Evolutionary conservation across 2,888 invertebrate species (phyloP).

Genomic region (Geotrupes spiniger): DNA sequence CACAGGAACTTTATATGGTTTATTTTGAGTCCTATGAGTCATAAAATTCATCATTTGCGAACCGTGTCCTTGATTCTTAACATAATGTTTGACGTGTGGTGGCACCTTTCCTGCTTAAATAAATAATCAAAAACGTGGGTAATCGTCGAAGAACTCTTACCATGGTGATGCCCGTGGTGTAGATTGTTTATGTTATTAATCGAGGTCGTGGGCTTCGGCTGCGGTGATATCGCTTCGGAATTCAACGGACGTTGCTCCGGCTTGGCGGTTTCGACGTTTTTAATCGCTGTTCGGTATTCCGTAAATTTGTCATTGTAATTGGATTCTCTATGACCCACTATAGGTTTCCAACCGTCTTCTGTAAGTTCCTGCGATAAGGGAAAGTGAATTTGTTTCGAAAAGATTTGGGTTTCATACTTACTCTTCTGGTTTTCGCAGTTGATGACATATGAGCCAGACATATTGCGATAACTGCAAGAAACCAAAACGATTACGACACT

Average conservation of each 20-base stretch:
- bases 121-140: neutral
- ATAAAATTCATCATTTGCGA: constrained; percentile 10
- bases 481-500: neutral
- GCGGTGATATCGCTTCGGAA: constrained; percentile 1
- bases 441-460: constrained; percentile 20
- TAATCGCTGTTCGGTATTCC: constrained; percentile 37
- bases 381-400: too few species aligned
- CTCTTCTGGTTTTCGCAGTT: constrained; percentile 20
- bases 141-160: constrained; percentile 8
- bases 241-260: neutral
- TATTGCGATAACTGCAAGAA: constrained; percentile 23
- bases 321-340: constrained; percentile 47
- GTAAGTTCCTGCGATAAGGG: constrained; percentile 38
- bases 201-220: constrained; percentile 18
- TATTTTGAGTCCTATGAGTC: constrained; percentile 20
- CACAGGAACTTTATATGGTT: constrained; percentile 46
- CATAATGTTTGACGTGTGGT: constrained; percentile 27
- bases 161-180: constrained; percentile 18
- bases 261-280: constrained; percentile 32
- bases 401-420: constrained; percentile 19
- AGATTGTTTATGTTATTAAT: constrained; percentile 9
- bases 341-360: constrained; percentile 63
- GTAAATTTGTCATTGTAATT: constrained; percentile 34
- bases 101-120: constrained; percentile 27
- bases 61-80: constrained; percentile 41